Conservation (phyloP, 2,113 vertebrate species). For the Ancistrus triradiatus region DNA sequence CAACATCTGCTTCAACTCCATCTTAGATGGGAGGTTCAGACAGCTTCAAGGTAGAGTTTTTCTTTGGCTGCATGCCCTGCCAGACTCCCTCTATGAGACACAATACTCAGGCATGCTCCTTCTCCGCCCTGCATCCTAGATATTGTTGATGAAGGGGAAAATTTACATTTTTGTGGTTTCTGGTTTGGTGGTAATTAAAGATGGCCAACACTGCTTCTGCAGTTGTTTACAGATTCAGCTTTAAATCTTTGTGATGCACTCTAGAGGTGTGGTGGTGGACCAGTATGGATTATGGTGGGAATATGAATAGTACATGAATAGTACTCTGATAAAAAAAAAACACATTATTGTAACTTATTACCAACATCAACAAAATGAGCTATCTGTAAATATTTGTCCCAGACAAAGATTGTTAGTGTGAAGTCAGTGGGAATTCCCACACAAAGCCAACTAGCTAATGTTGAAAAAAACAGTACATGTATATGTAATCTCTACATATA, state of each 20-base stretch:
- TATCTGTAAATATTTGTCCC: too few species aligned
- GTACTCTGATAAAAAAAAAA: too few species aligned
- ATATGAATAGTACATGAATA: too few species aligned
- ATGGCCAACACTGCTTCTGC: constrained; percentile 26
- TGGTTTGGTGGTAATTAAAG: constrained; percentile 29
- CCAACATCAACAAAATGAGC: too few species aligned
- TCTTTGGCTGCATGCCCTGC: constrained; percentile 3
- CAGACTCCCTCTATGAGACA: constrained; percentile 24
- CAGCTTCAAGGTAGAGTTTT: constrained; percentile 72
- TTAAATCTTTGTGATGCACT: constrained; percentile 60
- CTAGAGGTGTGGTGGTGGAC: too few species aligned
- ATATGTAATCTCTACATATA: too few species aligned
- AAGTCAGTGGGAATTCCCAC: too few species aligned
- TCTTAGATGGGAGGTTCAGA: constrained; percentile 74
- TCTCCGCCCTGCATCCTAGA: constrained; percentile 25
- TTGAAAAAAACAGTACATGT: too few species aligned
- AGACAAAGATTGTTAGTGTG: too few species aligned
- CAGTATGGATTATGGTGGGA: too few species aligned
- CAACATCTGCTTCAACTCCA: constrained; percentile 71
- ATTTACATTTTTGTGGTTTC: constrained; percentile 23
- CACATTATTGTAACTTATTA: too few species aligned
- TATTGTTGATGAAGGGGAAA: constrained; percentile 10
- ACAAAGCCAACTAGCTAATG: too few species aligned
- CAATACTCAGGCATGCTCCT: constrained; percentile 45
- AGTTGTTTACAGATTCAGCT: constrained; percentile 15